These are phyloP conservation scores for Girardia tigrina DNA, from an alignment of 2,888 invertebrate genomes.

Conservation along the genomic window DNA sequence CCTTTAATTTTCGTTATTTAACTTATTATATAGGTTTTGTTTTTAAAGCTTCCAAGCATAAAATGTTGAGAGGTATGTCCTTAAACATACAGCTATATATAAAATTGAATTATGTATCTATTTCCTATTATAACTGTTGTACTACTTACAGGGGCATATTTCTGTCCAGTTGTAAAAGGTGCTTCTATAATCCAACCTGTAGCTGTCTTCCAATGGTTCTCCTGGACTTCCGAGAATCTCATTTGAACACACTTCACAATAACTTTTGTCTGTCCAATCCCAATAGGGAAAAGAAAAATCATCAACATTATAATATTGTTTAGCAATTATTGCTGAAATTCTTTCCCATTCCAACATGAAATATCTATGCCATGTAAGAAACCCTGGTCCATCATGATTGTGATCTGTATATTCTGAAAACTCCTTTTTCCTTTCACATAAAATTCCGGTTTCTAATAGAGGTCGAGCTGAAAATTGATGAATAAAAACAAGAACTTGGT, in stretches of 20 bases:
- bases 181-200: background rate
- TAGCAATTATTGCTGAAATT: background rate
- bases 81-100: too few species aligned
- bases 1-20: too few species aligned
- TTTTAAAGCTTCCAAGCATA: too few species aligned
- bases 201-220: background rate
- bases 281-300: slow-evolving; percentile 35
- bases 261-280: slow-evolving; percentile 35
- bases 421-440: background rate
- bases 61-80: too few species aligned
- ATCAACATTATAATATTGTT: background rate
- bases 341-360: slow-evolving; percentile 35
- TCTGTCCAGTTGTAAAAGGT: slow-evolving; percentile 30
- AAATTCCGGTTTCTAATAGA: background rate
- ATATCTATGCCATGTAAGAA: slow-evolving; percentile 37
- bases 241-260: slow-evolving; percentile 33
- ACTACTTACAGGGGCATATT: slow-evolving; percentile 8
- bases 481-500: slow-evolving; percentile 35
- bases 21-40: too few species aligned
- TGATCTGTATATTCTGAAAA: background rate
- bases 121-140: background rate
- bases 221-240: slow-evolving; percentile 34
- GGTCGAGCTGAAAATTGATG: slow-evolving; percentile 20
- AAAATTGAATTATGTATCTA: background rate
- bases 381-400: slow-evolving; percentile 33